These are phyloP conservation scores for Rhopalosiphum maidis DNA, from an alignment of 1,140 invertebrate genomes.

Conservation along the genomic window DNA sequence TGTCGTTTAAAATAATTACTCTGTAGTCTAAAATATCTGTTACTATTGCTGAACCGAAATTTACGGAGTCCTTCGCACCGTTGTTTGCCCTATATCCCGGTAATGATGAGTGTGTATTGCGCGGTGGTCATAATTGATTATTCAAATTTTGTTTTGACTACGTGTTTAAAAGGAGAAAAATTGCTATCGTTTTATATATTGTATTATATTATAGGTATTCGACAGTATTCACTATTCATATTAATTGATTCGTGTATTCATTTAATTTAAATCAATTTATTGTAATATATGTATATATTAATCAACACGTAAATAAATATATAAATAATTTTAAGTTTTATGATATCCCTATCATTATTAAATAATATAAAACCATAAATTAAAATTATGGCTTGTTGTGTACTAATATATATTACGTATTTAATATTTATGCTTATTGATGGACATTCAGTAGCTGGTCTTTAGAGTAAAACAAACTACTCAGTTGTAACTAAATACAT, in stretches of 20 bases:
- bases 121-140: neutral
- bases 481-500: neutral
- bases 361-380: neutral
- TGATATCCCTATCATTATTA: neutral
- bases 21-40: neutral
- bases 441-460: neutral
- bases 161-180: neutral
- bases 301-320: too few species aligned
- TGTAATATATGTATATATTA: neutral
- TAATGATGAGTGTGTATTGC: neutral
- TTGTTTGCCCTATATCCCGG: neutral
- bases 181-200: neutral
- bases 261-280: neutral
- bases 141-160: neutral
- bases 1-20: neutral
- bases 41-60: neutral
- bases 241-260: neutral
- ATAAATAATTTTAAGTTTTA: neutral
- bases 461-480: neutral
- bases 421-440: constrained; percentile 9
- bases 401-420: neutral
- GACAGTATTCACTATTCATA: neutral
- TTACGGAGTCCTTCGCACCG: neutral
- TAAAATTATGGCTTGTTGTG: neutral
- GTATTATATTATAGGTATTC: neutral